Evolutionary conservation across 2,888 invertebrate species (phyloP), one percentile per base, ranked within the genome.

Genomic region (Ophion obscuratus): DNA sequence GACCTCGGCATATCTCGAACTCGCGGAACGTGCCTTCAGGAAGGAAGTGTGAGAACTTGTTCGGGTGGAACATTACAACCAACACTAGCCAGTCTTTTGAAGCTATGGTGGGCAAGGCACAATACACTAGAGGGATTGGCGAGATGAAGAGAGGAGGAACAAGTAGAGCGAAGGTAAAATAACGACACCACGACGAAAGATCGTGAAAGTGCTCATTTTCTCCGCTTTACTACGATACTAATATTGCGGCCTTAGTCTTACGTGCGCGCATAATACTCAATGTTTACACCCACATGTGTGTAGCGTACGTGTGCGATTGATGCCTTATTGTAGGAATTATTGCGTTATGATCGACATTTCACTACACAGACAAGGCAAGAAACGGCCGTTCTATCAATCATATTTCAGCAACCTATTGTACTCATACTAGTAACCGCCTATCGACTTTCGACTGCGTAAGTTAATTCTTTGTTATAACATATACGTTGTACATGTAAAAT

Each of bases 21-120:
- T 57, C 61, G 61, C 61, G 20, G 24, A 61, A 61, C 24, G 61
- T 24, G 24, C 61, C 24, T 61, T 20, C 61, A 61, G 61, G 61
- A 61, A 61, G 61, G 61, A 61, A 61, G 61, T 61, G 61, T 24
- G 61, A 61, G 61, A 24, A 20, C 24, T 61, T 61, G 61, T 61
- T 24, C 20, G 61, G 17, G 53, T 53, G 61, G 61, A 61, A 61
- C 24, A 61, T 20, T 24, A 10, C 20, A 61, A 24, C 61, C 61
- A 24, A 20, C 24, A 24, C 20, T 24, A 20, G 61, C 10, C 61
- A 11, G 61, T 61, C 24, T 61, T 61, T 61, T 10, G 61, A 61
- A 61, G 61, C 20, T 24, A 10, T 10, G 2, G 20, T 24, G 61
- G 3, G 24, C 7, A 61, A 61, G 2, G 20, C 61, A 10, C 57